Conservation (phyloP, 2,888 invertebrate genomes). For the Callyntrura guangdongensis region DNA sequence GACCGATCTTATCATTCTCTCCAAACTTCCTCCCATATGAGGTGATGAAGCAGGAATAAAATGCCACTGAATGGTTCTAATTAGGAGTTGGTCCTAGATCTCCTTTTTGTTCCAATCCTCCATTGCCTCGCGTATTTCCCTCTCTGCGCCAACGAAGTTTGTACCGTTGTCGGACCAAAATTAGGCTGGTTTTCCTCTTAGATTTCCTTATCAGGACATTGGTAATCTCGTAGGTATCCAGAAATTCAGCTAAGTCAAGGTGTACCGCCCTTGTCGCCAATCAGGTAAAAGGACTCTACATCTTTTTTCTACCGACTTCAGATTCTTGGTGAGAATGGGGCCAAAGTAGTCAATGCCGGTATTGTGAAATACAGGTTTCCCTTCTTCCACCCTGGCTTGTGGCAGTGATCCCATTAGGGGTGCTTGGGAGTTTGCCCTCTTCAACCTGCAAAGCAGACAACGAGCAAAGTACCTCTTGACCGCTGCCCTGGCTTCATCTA, state of each 20-base stretch:
- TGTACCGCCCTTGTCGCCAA: too few relatives aligned
- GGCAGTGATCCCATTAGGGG: neutral
- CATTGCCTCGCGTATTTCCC: neutral
- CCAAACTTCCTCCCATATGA: conserved; percentile 16
- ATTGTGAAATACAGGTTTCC: neutral
- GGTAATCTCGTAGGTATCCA: too few relatives aligned
- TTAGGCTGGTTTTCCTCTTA: too few relatives aligned
- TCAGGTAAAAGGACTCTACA: too few relatives aligned
- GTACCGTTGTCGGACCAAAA: too few relatives aligned
- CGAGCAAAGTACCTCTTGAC: neutral
- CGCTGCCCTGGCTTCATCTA: neutral
- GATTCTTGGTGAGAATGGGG: too few relatives aligned
- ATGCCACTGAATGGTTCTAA: neutral
- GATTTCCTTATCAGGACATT: too few relatives aligned
- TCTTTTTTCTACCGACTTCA: too few relatives aligned
- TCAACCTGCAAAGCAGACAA: neutral
- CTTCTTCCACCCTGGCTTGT: neutral
- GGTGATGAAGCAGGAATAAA: neutral
- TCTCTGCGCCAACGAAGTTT: neutral
- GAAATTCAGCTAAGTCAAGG: too few relatives aligned
- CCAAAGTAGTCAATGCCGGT: neutral
- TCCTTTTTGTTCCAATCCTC: neutral
- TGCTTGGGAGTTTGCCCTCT: neutral
- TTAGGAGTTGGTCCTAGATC: neutral
- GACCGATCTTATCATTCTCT: neutral